Percentiles rank a stretch among this genome's conserved stretches.
phyloP scores from a whole-genome alignment of 2,113 vertebrate genomes.

The Psittacara wagleri region DNA sequence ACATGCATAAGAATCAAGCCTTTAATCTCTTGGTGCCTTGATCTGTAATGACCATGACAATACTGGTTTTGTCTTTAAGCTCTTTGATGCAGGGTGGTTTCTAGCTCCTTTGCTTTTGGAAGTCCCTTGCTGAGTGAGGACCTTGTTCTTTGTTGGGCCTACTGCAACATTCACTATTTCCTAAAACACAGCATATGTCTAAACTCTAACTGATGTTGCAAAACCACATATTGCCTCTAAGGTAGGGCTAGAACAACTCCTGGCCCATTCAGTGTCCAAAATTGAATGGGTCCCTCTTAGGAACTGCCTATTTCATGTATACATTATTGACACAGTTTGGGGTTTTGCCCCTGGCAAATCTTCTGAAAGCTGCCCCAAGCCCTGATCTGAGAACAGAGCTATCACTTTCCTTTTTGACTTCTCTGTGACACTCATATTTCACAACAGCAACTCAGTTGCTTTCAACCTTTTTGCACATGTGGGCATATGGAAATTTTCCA shows the following conservation, averaged over 20 bases:
- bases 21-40: constrained; percentile 33
- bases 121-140: not conserved
- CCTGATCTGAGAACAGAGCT: not conserved
- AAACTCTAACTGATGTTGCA: not conserved
- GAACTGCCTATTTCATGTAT: not conserved
- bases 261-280: not conserved
- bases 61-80: constrained; percentile 18
- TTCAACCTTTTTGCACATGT: not conserved
- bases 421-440: constrained; percentile 14
- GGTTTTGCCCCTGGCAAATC: constrained; percentile 7
- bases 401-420: not conserved
- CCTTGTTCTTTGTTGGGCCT: constrained; percentile 12
- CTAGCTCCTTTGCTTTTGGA: not conserved
- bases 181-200: not conserved
- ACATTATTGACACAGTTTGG: not conserved
- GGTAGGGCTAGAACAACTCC: not conserved
- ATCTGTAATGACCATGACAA: not conserved
- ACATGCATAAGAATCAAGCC: not conserved
- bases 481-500: not conserved
- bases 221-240: not conserved
- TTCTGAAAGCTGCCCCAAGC: not conserved
- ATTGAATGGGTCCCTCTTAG: constrained; percentile 28
- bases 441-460: not conserved
- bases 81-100: constrained; percentile 28
- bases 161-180: not conserved